Base-by-base conservation (phyloP, 2,888 invertebrate species). In the Cartodere bifasciata region DNA sequence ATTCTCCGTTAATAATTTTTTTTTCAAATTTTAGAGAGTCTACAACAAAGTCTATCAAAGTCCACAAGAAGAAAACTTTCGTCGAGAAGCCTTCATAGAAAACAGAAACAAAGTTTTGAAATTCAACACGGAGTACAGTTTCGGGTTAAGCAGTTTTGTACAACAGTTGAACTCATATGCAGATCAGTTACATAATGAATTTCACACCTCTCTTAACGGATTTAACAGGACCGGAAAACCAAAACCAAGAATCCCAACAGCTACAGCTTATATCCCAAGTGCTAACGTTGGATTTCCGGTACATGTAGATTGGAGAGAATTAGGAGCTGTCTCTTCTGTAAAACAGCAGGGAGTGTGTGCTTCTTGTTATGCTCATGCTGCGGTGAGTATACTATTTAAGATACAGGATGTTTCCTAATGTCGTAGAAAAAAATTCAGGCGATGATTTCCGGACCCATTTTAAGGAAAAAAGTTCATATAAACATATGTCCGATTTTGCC, bases 351-450 rank as follows among this genome's bases (percentile, higher is more conserved):
- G 52, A 23, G 35, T 36, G 12, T 60, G 61, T 36, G 57, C 52
- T 7, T 52, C 50, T 6, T 61, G 61, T 40, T 60, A 54, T 44
- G 61, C 61, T 4, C 60, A 60, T 39, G 52, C 54, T 29, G 56
- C 61, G 28, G 60, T 60, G 49, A 52, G 56, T 46, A 14, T n/a
- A 23, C 11, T n/a, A 17, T 17, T 17, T 7, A n/a, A n/a, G n/a
- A n/a, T n/a, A n/a, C n/a, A n/a, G n/a, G n/a, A n/a, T n/a, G n/a
- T n/a, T n/a, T n/a, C n/a, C n/a, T n/a, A n/a, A n/a, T n/a, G n/a
- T n/a, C n/a, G n/a, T n/a, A n/a, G n/a, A n/a, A n/a, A n/a, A n/a
- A n/a, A n/a, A n/a, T n/a, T n/a, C n/a, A n/a, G n/a, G n/a, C n/a
- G n/a, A n/a, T n/a, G n/a, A n/a, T n/a, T n/a, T n/a, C n/a, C n/a